Base-by-base conservation (phyloP, 2,797 vertebrate species). In the Sebastes oblongus region DNA sequence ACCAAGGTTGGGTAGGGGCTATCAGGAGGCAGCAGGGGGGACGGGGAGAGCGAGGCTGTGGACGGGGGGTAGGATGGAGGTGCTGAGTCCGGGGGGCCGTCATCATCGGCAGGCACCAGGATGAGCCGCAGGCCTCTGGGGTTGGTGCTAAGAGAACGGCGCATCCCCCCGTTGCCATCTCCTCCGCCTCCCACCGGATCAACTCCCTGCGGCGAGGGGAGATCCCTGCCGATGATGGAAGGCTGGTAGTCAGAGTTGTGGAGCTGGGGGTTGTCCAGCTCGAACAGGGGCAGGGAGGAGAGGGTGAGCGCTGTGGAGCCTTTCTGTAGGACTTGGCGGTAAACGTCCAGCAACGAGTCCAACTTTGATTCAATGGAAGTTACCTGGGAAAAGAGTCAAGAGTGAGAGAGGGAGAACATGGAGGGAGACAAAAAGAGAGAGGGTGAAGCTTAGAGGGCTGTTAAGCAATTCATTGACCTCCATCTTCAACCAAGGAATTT, bases 331-430 rank as follows among this genome's bases (percentile, higher is more conserved):
- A 97, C 97, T 78, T 99, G 98, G 54, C 98, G 97, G 85, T 99
- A 99, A 85, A 99, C 95, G 50, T 99, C 98, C 82, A 99, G 92
- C 32, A 99, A 93, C 46, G 97, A 98, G 94, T 99, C 98, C 93
- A 99, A 91, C 93, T 99, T 99, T 78, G 97, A 96, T 91, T 99
- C 98, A 59, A 99, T 99, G 80, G 98, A 99, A 79, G 98, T 97
- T 20, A 99, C 98, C 98, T 99, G 68, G 2, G 60, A n/a, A 2
- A 56, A 62, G 22, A 75, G 6, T 64, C 34, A 30, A 65, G 22
- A 75, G 6, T 64, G 42, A 36, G 5, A 52, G 22, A 65, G 36
- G 27, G 58, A 64, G 2, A 75, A 56, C 11, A 29, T 10, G 7
- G 16, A 24, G 3, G 42, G 13, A 36, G n/a, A 9, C 2, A 56